Percentiles rank a stretch among this genome's conserved stretches.
Evolutionary conservation across 2,113 vertebrate genomes (phyloP).

Genomic region (Erythrocercus mccallii): DNA sequence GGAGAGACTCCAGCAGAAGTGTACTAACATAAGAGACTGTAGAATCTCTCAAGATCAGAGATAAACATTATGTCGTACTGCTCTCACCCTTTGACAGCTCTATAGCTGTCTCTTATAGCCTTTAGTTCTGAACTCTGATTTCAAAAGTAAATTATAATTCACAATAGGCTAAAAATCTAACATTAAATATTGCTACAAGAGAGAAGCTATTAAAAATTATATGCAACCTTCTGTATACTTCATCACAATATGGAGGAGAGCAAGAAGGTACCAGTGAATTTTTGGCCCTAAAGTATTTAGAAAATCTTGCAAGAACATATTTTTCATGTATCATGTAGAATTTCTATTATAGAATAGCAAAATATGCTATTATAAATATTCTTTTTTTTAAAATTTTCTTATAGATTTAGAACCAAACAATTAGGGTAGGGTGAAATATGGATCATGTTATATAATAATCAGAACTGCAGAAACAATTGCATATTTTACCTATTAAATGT

Average conservation of each 20-base stretch:
- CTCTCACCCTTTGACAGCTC: background rate
- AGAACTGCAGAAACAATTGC: background rate
- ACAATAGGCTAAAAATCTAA: background rate
- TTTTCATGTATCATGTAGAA: background rate
- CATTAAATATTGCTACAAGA: background rate
- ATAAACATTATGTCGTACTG: background rate
- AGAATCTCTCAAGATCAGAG: background rate
- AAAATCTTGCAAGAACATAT: background rate
- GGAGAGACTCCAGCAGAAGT: background rate
- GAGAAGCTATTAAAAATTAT: background rate
- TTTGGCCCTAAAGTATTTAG: background rate
- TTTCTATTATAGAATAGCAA: background rate
- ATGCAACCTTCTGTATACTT: background rate
- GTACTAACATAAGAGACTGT: rapidly evolving
- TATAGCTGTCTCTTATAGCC: background rate
- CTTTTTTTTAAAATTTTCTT: background rate
- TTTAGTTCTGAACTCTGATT: background rate
- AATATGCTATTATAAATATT: background rate
- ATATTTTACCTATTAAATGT: background rate
- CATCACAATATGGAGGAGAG: background rate
- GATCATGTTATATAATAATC: background rate
- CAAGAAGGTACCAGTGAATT: background rate
- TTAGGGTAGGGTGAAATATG: background rate
- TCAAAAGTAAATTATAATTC: background rate
- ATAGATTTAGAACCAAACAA: background rate